A percentile compares a stretch with the other conserved stretches of the same genome.
Evolutionary conservation across 2,888 invertebrate species (phyloP).

Genomic region (Cheilosia soror): DNA sequence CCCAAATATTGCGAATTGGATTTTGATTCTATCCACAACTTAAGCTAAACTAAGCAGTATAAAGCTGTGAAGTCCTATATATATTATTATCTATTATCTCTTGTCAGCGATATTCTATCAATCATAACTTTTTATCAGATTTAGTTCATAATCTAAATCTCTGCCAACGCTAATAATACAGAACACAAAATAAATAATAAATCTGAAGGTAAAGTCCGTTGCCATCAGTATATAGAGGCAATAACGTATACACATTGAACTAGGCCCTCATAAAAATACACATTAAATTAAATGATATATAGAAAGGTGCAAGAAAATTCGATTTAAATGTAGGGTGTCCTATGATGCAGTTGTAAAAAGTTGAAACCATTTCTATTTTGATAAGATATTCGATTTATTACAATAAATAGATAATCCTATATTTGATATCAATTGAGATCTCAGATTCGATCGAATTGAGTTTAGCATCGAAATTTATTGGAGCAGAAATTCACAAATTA

Average conservation of each 20-base stretch:
- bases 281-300: background rate
- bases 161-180: slow-evolving; percentile 22
- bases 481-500: too few relatives aligned
- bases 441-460: too few relatives aligned
- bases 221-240: background rate
- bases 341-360: background rate
- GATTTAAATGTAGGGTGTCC: background rate
- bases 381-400: too few relatives aligned
- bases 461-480: too few relatives aligned
- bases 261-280: slow-evolving; percentile 7
- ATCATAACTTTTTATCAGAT: slow-evolving; percentile 18
- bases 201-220: slow-evolving; percentile 5
- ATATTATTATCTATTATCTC: slow-evolving; percentile 48
- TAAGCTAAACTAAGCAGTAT: slow-evolving; percentile 8
- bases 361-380: too few relatives aligned
- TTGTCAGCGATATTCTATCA: background rate
- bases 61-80: slow-evolving; percentile 21
- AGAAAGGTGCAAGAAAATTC: too few relatives aligned
- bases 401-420: too few relatives aligned
- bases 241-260: background rate
- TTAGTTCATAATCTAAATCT: slow-evolving; percentile 44
- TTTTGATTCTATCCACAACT: slow-evolving; percentile 4
- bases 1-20: background rate
- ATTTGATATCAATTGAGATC: too few relatives aligned
- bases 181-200: slow-evolving; percentile 7